These are phyloP conservation scores for Lepidochitona cinerea DNA, from an alignment of 2,888 invertebrate species.

Conservation along the genomic window DNA sequence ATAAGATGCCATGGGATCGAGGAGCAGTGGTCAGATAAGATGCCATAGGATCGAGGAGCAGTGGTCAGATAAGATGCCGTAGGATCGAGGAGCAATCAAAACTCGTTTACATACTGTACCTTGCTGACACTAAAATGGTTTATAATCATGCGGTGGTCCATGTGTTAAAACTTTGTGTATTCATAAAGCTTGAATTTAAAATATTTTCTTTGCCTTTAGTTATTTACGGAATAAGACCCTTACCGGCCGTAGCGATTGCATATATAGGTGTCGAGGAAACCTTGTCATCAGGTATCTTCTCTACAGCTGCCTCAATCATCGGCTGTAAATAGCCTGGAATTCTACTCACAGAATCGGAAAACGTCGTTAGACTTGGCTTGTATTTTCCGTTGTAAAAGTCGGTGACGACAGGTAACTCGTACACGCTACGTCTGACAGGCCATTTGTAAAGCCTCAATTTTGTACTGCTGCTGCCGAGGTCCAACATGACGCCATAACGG, in stretches of 20 bases:
- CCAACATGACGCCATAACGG: constrained; percentile 72
- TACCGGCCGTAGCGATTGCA: constrained; percentile 72
- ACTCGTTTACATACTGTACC: too few relatives aligned
- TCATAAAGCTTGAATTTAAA: too few relatives aligned
- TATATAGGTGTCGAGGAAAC: constrained; percentile 70
- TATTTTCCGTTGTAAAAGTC: constrained; percentile 38
- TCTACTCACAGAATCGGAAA: constrained; percentile 24
- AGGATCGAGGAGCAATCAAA: too few relatives aligned
- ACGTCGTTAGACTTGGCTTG: constrained; percentile 43
- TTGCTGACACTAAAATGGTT: too few relatives aligned
- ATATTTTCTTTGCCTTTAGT: too few relatives aligned
- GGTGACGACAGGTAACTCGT: constrained; percentile 14
- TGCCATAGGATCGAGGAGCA: too few relatives aligned
- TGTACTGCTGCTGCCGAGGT: constrained; percentile 74
- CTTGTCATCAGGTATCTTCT: constrained; percentile 63
- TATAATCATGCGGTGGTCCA: too few relatives aligned
- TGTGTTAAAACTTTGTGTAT: too few relatives aligned
- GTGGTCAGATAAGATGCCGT: too few relatives aligned
- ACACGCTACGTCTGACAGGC: constrained; percentile 43
- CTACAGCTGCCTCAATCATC: constrained; percentile 66
- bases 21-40: too few relatives aligned
- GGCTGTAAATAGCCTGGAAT: constrained; percentile 54
- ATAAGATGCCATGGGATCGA: too few relatives aligned
- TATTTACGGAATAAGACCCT: too few relatives aligned
- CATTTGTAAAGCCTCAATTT: constrained; percentile 72